Percentiles rank a stretch among this genome's conserved stretches.
phyloP scores from a whole-genome alignment of 1,140 invertebrate genomes.

The Ylistrum balloti region DNA sequence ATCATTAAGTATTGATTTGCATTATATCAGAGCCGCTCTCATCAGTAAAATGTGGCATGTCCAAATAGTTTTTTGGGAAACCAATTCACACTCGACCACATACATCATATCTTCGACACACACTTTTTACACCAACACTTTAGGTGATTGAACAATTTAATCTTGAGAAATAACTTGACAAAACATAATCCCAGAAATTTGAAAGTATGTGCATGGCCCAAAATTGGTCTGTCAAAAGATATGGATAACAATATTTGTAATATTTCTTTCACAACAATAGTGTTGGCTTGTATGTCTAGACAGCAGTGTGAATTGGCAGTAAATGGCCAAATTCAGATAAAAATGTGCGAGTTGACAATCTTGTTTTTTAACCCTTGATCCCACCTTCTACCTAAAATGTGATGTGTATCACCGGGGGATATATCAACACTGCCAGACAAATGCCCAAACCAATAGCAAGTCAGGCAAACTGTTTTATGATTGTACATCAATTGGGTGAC shows the following conservation, averaged over 20 bases:
- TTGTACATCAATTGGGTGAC: too few relatives aligned
- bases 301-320: background rate
- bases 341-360: conserved; percentile 11
- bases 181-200: conserved; percentile 28
- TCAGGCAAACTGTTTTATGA: too few relatives aligned
- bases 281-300: background rate
- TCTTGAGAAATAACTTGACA: conserved; percentile 20
- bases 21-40: background rate
- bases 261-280: conserved; percentile 19
- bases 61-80: background rate
- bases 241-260: conserved; percentile 30
- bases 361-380: background rate
- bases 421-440: background rate
- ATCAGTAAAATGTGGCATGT: background rate
- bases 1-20: background rate
- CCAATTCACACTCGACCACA: background rate
- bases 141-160: background rate
- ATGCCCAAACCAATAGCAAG: background rate
- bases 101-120: background rate
- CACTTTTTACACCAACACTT: background rate
- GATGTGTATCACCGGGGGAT: background rate
- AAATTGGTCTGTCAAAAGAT: conserved; percentile 29
- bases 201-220: conserved; percentile 6
- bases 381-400: background rate
- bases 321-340: background rate